Percentiles rank a stretch among this genome's conserved stretches.
These are phyloP conservation scores for Geodia barretti DNA, from an alignment of 37 sponge, comb jelly and placozoan species.

Conservation along the genomic window DNA sequence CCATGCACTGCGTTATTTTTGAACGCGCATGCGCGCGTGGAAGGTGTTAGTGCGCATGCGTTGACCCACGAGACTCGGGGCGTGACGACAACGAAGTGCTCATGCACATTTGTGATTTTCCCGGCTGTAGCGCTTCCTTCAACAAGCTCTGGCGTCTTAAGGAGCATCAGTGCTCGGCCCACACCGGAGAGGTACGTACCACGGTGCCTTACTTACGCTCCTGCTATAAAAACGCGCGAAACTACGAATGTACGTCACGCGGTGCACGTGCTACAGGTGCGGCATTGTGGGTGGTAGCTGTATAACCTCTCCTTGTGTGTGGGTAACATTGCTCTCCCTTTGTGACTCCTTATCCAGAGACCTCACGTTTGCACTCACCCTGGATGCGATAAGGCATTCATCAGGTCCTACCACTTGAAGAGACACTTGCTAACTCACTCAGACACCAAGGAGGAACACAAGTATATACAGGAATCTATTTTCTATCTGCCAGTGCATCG, in stretches of 20 bases:
- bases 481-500: too few relatives aligned
- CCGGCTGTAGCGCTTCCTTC: slow-evolving; percentile 46
- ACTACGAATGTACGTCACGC: neutral
- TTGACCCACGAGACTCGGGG: too few relatives aligned
- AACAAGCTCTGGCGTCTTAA: slow-evolving; percentile 65
- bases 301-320: too few relatives aligned
- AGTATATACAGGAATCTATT: too few relatives aligned
- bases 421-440: slow-evolving; percentile 36
- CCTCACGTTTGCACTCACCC: slow-evolving; percentile 31
- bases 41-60: too few relatives aligned
- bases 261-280: too few relatives aligned
- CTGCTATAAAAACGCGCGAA: too few relatives aligned
- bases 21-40: neutral
- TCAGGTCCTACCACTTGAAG: slow-evolving; percentile 60
- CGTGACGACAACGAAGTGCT: neutral
- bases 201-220: too few relatives aligned
- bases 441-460: slow-evolving; percentile 25
- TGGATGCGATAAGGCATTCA: slow-evolving; percentile 63
- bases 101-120: slow-evolving; percentile 47
- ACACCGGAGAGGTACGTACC: slow-evolving; percentile 78
- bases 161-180: slow-evolving; percentile 63
- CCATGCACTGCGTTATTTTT: neutral
- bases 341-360: slow-evolving; percentile 13
- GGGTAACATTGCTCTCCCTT: too few relatives aligned
- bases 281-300: too few relatives aligned